Percentiles rank a stretch among this genome's conserved stretches.
phyloP scores from a whole-genome alignment of 1,140 invertebrate species.

The Helicorthomorpha holstii region DNA sequence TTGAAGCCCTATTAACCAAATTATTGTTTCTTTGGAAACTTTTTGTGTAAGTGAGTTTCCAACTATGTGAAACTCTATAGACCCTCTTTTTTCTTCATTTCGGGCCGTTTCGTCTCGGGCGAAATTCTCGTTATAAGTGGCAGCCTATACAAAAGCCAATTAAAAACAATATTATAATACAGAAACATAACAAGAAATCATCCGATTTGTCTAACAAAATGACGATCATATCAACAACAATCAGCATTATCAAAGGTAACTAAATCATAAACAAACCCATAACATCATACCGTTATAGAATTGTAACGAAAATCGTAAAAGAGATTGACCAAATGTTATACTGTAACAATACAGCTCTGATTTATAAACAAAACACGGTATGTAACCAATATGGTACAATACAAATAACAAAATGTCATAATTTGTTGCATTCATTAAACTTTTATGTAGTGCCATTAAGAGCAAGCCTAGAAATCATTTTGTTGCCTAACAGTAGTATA shows the following conservation, averaged over 20 bases:
- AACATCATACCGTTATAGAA: too few species aligned
- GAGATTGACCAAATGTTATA: too few species aligned
- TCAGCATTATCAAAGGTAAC: neutral
- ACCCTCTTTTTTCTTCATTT: conserved; percentile 66
- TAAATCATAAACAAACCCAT: neutral
- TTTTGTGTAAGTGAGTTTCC: conserved; percentile 76
- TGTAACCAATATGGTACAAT: too few species aligned
- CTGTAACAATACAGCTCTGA: too few species aligned
- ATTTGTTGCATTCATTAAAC: too few species aligned
- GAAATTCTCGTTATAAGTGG: conserved; percentile 62
- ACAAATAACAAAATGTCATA: too few species aligned
- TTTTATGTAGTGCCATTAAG: too few species aligned
- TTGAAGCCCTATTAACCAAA: conserved; percentile 84
- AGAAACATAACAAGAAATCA: too few species aligned
- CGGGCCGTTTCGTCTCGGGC: conserved; percentile 82
- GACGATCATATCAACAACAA: neutral
- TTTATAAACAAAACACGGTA: too few species aligned
- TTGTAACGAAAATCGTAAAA: too few species aligned
- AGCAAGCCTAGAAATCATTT: too few species aligned
- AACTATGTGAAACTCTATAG: conserved; percentile 86
- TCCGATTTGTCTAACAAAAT: neutral
- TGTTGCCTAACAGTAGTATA: too few species aligned
- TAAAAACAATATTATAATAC: neutral
- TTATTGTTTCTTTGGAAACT: conserved; percentile 74
- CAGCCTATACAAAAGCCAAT: conserved; percentile 14